Conservation (phyloP, 2,797 vertebrate genomes). For the Zalophus californianus region DNA sequence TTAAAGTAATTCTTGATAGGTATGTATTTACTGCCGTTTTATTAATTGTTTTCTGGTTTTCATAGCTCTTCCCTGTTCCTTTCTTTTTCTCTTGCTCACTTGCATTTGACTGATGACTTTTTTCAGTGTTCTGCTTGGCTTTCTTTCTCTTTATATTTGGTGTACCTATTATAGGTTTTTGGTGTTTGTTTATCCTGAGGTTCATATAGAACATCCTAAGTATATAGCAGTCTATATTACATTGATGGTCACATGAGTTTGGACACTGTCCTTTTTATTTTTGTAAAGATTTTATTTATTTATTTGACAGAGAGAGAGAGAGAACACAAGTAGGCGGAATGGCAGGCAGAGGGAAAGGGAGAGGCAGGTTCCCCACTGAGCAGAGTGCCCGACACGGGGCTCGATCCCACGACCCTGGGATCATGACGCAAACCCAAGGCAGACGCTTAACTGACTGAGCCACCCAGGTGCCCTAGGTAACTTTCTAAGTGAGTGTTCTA, state of each 20-base stretch:
- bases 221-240: background rate
- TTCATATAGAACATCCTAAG: background rate
- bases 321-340: too few species aligned
- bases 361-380: too few species aligned
- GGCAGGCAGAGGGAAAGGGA: too few species aligned
- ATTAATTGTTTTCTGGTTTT: background rate
- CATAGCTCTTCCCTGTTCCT: background rate
- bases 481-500: background rate
- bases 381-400: too few species aligned
- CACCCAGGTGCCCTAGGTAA: background rate
- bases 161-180: background rate
- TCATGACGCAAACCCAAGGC: too few species aligned
- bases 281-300: too few species aligned
- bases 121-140: background rate
- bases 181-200: background rate
- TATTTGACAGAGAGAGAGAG: too few species aligned
- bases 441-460: too few species aligned
- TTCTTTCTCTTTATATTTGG: background rate
- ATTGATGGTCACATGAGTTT: background rate
- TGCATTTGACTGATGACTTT: background rate
- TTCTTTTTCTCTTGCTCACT: background rate
- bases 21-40: background rate
- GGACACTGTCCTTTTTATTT: too few species aligned
- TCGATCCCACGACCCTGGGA: too few species aligned
- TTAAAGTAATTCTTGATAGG: background rate